Conservation (phyloP, 2,888 invertebrate species). For the Cataglyphis albicans region DNA sequence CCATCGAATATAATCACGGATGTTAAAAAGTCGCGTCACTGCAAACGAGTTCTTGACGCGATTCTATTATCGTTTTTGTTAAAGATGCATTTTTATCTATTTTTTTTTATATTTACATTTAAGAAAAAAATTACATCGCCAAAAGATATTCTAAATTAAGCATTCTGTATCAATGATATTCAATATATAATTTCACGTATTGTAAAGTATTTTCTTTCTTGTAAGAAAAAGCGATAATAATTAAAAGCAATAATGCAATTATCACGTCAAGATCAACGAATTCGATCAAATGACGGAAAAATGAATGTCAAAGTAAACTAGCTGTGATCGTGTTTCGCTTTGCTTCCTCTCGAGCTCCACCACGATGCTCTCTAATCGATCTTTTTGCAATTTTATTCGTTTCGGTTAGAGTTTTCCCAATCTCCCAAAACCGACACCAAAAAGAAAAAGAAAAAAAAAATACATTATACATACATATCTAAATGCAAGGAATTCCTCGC, state of each 20-base stretch:
- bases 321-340: slow-evolving; percentile 57
- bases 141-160: slow-evolving; percentile 1
- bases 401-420: slow-evolving; percentile 79
- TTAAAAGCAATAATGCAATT: neutral
- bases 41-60: slow-evolving; percentile 22
- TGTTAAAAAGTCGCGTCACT: slow-evolving; percentile 28
- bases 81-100: neutral
- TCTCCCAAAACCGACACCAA: slow-evolving; percentile 79
- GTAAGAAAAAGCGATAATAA: slow-evolving; percentile 15
- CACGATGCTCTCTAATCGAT: slow-evolving; percentile 45
- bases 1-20: slow-evolving; percentile 15
- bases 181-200: neutral
- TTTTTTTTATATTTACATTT: neutral
- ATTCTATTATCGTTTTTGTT: slow-evolving; percentile 29
- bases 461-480: slow-evolving; percentile 42
- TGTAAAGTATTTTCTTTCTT: neutral
- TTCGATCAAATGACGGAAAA: neutral
- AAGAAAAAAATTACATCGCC: neutral
- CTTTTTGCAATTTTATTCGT: slow-evolving; percentile 59
- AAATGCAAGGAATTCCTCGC: slow-evolving; percentile 56
- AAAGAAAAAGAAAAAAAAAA: slow-evolving; percentile 63
- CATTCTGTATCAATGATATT: neutral
- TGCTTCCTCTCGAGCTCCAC: slow-evolving; percentile 46
- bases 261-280: slow-evolving; percentile 11
- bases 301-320: slow-evolving; percentile 24